Base-by-base conservation (phyloP, 2,888 invertebrate species). In the Ceramica pisi region DNA sequence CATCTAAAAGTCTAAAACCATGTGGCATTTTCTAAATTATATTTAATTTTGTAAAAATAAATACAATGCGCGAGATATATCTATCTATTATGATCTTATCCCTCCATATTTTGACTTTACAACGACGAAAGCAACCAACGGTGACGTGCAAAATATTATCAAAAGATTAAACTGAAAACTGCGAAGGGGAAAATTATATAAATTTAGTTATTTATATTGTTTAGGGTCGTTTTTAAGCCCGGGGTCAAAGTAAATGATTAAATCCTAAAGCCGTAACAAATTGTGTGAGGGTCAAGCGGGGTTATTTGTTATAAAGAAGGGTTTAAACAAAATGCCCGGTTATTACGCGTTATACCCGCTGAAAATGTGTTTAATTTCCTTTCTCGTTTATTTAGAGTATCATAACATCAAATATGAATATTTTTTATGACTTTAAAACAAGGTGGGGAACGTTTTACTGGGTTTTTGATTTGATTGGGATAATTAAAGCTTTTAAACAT, bases 351-450 rank as follows among this genome's bases (percentile, higher is more conserved):
- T 62, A 77, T 61, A 64, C 67, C 56, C 72, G 65, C 23, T 69
- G 69, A 78, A 83, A 84, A 81, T 80, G 80, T 73, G 65, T 78
- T 83, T 83, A 83, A 85, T 85, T 81, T 84, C 81, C 81, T 83
- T 21, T 75, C 60, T 46, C 62, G 50, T 68, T 78, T 78, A 63
- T 81, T 74, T 67, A 78, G 56, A 83, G 60, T 60, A 79, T 73
- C 66, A 63, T 62, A 67, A 62, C 46, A 74, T 71, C 64, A 69
- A 82, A 63, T 60, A 67, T 74, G 51, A 67, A 71, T 71, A 67
- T 63, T 71, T 76, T 75, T 76, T 62, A 62, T 46, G n/a, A 21
- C 14, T 78, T 62, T 56, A n/a, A 35, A 56, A 23, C 44, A 53
- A 41, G 41, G 19, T 46, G n/a, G 31, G 44, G 48, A 50, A 60